Base-by-base conservation (phyloP, 1,140 invertebrate genomes). In the Nasonia giraulti region DNA sequence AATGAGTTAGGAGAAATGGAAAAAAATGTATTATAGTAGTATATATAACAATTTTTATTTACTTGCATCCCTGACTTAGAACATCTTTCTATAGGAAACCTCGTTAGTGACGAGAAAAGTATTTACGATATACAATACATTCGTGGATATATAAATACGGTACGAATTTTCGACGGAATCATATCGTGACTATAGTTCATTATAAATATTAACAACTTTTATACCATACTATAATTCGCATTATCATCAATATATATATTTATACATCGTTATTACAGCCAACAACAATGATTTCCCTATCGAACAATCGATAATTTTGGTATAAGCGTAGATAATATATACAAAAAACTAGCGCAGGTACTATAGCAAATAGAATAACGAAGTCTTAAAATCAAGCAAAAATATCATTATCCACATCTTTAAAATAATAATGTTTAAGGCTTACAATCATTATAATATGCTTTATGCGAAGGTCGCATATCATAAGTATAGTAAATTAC, bases 41-140 rank as follows among this genome's bases (percentile, higher is more conserved):
- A 55, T 66, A 73, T 55, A 73, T 84, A 79, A 84, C 76, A 84
- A 50, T 55, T 55, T 82, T 73, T 77, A 83, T 77, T 71, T 55
- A 73, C 5, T 71, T 62, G n/a, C 71, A 62, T 78, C 40, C 74
- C 82, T 83, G 66, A 69, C 66, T 78, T 55, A 71, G 2, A 78
- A 73, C 44, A 71, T 55, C 5, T 31, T 71, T 37, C 11, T 33
- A 55, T 62, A 55, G 76, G 44, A 71, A 84, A 77, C 17, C 27
- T 55, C 23, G 4, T 68, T 78, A 33, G 23, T 17, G 44, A 47
- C n/a, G 44, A 50, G 40, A 50, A 20, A 75, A 33, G 33, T 47
- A 75, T 74, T 40, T 33, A n/a, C 50, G 62, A 77, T 77, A 44
- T 80, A 69, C 66, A 23, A 23, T 27, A 80, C n/a, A 40, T 8